Base-by-base conservation (phyloP, 2,113 vertebrate genomes). In the Gracilinanus agilis region DNA sequence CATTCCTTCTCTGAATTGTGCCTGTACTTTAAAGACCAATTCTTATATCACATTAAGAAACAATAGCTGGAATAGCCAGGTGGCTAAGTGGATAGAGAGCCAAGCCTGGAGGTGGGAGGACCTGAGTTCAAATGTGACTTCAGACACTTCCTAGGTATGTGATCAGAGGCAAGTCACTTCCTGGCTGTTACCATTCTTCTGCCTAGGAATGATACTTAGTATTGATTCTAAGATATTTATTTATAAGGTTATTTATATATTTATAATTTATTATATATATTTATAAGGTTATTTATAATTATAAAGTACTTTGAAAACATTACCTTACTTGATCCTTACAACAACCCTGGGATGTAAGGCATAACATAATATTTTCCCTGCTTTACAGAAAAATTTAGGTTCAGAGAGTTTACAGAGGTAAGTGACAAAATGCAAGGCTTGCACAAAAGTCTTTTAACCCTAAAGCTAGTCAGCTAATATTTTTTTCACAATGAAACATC, bases 21-120 rank as follows among this genome's bases (percentile, higher is more conserved):
- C 95, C 29, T 93, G 67, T 94, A 53, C 91, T 90, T 90, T 40
- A 88, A 92, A 88, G 44, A 24, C 93, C 49, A 93, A 90, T 89
- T 55, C 34, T 4, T 96, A 0, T 9, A 44, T 54, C 55, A 94
- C 53, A 88, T 58, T 91, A 93, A 95, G 40, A 95, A 96, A 19
- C n/a, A 75, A 75, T 75, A 75, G 67, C 34, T 75, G 24, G 49
- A 49, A 49, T 49, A 49, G 49, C 49, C 49, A 49, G 49, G 49
- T 49, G 49, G 49, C 49, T 49, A 2, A 49, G 49, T 49, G 49
- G 49, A 49, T 49, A 3, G 49, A 49, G 49, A 49, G 49, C 49
- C 49, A 49, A 5, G 49, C 2, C 49, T 49, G 49, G 49, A 49
- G 49, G 5, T 49, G 49, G 49, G 49, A 49, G 49, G 49, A 49